These are phyloP conservation scores for Arctopsyche grandis DNA, from an alignment of 1,140 invertebrate species.

Conservation along the genomic window DNA sequence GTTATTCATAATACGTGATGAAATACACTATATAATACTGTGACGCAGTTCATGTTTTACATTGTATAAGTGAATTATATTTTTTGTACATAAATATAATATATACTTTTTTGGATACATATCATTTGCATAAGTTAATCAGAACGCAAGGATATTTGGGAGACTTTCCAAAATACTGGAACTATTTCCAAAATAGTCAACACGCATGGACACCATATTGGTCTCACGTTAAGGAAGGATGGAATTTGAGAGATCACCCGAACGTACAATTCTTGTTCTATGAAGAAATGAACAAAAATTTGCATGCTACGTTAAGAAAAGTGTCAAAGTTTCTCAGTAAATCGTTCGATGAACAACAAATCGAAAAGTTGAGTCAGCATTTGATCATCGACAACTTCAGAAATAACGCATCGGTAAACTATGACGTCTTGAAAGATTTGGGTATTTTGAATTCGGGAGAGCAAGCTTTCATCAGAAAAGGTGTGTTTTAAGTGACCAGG, in stretches of 20 bases:
- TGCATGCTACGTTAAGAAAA: conserved; percentile 65
- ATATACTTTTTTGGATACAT: no score
- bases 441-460: conserved; percentile 66
- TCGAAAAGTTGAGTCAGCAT: conserved; percentile 69
- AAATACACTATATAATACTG: no score
- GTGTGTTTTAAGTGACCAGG: no score
- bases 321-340: conserved; percentile 72
- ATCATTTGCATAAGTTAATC: conserved; percentile 78
- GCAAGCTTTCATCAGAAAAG: conserved; percentile 71
- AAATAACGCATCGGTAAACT: conserved; percentile 77
- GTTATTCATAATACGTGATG: no score
- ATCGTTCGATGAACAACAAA: conserved; percentile 64
- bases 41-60: no score
- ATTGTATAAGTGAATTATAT: no score
- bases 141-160: conserved; percentile 78
- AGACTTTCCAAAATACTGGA: conserved; percentile 80
- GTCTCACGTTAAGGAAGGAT: conserved; percentile 80
- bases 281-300: conserved; percentile 78
- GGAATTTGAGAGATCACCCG: conserved; percentile 70
- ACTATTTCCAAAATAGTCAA: conserved; percentile 78
- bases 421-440: conserved; percentile 69
- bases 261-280: conserved; percentile 84
- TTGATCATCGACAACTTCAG: conserved; percentile 79
- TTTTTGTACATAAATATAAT: no score
- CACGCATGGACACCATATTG: conserved; percentile 79